Base-by-base conservation (phyloP, 2,113 vertebrate genomes). In the Cavia porcellus region DNA sequence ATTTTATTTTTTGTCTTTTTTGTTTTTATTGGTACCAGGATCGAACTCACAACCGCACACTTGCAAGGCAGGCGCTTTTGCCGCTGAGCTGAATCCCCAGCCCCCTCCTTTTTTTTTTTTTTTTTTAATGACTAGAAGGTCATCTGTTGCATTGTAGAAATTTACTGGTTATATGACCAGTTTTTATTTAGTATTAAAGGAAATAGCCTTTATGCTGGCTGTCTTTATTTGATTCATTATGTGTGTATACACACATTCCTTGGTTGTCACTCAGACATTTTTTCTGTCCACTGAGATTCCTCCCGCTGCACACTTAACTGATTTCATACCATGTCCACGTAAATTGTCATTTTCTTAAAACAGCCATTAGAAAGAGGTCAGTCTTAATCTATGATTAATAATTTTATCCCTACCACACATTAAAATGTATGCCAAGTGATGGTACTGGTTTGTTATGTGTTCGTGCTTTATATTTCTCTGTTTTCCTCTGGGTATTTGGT, bases 81-180 rank as follows among this genome's bases (percentile, higher is more conserved):
- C 38, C 38, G 38, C 38, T 38, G 38, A 38, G 38, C 38, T 38
- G 38, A 38, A 38, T 38, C 38, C 38, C 38, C 38, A 38, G 38
- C 38, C 38, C 38, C 38, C 52, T 83, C 28, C 20, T 57, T 57
- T 57, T 79, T 89, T 79, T 89, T 93, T 82, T 57, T 57, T 57
- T 57, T 79, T 89, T 79, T 89, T 93, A 77, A 79, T 77, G 22
- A 12, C 47, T 11, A 50, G 30, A 83, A 66, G 55, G 32, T 64
- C 12, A 42, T 64, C 45, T 89, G 2, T 28, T 92, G 28, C 5
- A 50, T 86, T 75, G 50, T 66, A 91, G 93, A 88, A 86, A 95
- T 96, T 74, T 91, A 89, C 55, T 5, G 92, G 35, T 95, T 81
- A 86, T 93, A 93, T 45, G 66, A 66, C 94, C 28, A 90, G 32